Conservation (phyloP, 1,140 invertebrate species). For the Aphidius ervi region DNA sequence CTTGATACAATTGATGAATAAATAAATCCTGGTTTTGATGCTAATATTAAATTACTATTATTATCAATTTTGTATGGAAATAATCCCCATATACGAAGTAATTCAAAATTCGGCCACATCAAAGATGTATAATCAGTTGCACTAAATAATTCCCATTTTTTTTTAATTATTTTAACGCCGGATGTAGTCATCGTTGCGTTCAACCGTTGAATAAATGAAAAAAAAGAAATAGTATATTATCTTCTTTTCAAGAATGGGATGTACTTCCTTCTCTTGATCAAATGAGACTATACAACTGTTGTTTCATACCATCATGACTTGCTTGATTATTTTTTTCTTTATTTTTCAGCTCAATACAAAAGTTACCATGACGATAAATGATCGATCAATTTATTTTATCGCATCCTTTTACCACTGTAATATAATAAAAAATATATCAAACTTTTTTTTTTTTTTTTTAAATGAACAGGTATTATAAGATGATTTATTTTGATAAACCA, state of each 20-base stretch:
- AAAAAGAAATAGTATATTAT: not conserved
- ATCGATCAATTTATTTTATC: too few species aligned
- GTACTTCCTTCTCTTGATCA: not conserved
- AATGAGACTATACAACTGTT: too few species aligned
- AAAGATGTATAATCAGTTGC: conserved; percentile 30
- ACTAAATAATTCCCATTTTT: conserved; percentile 25
- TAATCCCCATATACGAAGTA: conserved; percentile 27
- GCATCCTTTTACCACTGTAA: too few species aligned
- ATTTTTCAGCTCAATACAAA: too few species aligned
- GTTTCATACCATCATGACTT: too few species aligned
- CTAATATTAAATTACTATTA: conserved; percentile 3
- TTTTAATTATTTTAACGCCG: conserved; percentile 6
- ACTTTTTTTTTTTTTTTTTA: too few species aligned
- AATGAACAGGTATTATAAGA: too few species aligned
- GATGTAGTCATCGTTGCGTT: not conserved
- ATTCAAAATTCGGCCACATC: conserved; percentile 26
- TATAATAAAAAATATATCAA: too few species aligned
- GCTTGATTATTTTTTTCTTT: too few species aligned
- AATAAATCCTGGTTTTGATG: conserved; percentile 15
- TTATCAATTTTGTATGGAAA: conserved; percentile 28
- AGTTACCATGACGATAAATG: conserved; percentile 5
- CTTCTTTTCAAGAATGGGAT: not conserved
- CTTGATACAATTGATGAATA: conserved; percentile 21
- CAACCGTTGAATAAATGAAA: not conserved
- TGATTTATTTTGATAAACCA: too few species aligned